These are phyloP conservation scores for Ceraclea dissimilis DNA, from an alignment of 2,888 invertebrate species.

Conservation along the genomic window DNA sequence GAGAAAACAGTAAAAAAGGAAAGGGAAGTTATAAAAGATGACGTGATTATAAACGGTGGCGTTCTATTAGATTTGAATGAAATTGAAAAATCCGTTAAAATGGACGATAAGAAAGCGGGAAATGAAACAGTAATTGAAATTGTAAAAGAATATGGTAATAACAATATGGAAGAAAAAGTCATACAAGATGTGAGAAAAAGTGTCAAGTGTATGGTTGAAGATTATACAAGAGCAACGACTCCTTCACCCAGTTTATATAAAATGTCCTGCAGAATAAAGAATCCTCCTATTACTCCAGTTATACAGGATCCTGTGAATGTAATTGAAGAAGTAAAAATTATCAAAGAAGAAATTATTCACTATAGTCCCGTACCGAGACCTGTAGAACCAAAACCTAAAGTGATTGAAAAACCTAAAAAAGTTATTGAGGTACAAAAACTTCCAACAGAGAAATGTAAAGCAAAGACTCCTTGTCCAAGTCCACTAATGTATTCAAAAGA, in stretches of 20 bases:
- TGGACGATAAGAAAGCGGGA: background rate
- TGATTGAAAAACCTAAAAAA: background rate
- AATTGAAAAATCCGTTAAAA: slow-evolving; percentile 36
- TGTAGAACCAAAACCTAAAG: background rate
- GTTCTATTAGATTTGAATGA: slow-evolving; percentile 31
- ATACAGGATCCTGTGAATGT: background rate
- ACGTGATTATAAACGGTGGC: slow-evolving; percentile 12
- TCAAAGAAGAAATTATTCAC: background rate
- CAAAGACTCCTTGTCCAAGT: slow-evolving; percentile 1
- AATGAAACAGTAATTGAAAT: slow-evolving; percentile 3
- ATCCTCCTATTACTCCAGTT: slow-evolving; percentile 9
- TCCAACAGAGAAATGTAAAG: background rate
- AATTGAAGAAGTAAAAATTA: background rate
- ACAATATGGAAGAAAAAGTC: slow-evolving; percentile 36
- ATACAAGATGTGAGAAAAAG: slow-evolving; percentile 7
- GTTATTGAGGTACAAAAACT: background rate
- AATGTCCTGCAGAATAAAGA: slow-evolving; percentile 11
- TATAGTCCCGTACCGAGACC: background rate
- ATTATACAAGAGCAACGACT: slow-evolving; percentile 12
- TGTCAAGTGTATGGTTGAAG: slow-evolving; percentile 17
- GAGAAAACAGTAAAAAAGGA: background rate
- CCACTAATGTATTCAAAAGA: slow-evolving; percentile 12
- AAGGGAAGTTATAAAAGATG: slow-evolving; percentile 6
- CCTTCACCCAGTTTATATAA: slow-evolving; percentile 14
- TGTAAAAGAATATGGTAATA: slow-evolving; percentile 32